Conservation (phyloP, 2,888 invertebrate species). For the Crepidodera aurea region DNA sequence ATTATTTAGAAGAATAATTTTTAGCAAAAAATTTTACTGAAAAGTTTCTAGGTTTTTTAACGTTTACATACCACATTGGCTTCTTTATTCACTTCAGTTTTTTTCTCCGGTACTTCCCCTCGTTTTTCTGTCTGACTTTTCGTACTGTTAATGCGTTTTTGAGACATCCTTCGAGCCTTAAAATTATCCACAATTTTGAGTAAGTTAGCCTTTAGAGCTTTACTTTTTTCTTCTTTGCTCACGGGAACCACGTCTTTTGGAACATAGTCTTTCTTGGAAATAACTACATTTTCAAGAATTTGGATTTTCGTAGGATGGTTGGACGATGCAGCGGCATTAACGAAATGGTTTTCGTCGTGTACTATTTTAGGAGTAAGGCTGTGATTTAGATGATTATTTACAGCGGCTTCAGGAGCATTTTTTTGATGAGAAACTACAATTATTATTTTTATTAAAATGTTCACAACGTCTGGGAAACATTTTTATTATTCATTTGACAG, state of each 20-base stretch:
- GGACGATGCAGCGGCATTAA: background rate
- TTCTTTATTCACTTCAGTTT: background rate
- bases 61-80: no score
- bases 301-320: background rate
- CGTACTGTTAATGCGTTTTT: conserved; percentile 2
- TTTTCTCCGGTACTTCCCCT: background rate
- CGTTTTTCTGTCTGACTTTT: background rate
- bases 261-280: conserved; percentile 11
- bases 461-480: no score
- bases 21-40: no score
- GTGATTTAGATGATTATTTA: no score
- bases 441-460: no score
- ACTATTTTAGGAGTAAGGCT: no score
- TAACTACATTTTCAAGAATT: conserved; percentile 1
- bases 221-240: conserved; percentile 32
- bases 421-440: no score
- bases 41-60: no score
- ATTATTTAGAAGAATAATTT: no score
- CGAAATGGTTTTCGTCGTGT: no score
- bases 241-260: background rate
- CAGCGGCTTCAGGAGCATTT: no score
- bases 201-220: conserved; percentile 27
- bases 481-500: no score
- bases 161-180: conserved; percentile 19
- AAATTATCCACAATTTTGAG: conserved; percentile 29